Evolutionary conservation across 2,113 vertebrate species (phyloP), one percentile per base, ranked within the genome.

Genomic region (Natator depressus): DNA sequence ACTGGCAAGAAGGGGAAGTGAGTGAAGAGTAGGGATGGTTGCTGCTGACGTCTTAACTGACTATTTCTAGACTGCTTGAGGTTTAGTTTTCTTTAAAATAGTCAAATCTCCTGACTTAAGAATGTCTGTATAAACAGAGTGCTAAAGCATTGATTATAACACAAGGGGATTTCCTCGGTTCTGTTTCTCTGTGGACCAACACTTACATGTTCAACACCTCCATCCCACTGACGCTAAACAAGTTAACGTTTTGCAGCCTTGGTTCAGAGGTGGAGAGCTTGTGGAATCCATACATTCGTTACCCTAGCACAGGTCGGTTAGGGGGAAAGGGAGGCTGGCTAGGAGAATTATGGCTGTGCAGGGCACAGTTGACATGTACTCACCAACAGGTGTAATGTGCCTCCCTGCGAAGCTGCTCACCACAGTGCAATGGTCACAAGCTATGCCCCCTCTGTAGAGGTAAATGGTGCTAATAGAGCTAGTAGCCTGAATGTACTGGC

Each of bases 61-160:
- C 51, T 54, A 17, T 82, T 93, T 90, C 69, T 89, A 84, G 55
- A 72, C 75, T 81, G 19, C 9, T 72, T 38, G 65, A 38, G n/a
- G 35, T 38, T 89, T 94, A 24, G 2, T 27, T 89, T 80, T 84
- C 54, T 80, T 83, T 29, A 29, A 49, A 92, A 42, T 27, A 75
- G 42, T 80, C 10, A 12, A 0, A 1, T n/a, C 38, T 89, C 89
- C 90, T 95, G 85, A 95, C 82, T 93, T 86, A 27, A 82, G 94
- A 90, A 59, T 46, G 49, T 85, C 38, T 95, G 89, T 35, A 80
- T n/a, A 84, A 50, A 92, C 25, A 17, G 13, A 54, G 46, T 92
- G 91, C 46, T 86, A 86, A 12, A 89, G 82, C 92, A 90, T 94
- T 84, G 49, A 53, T 53, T 94, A 49, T 86, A 49, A 89, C 65